phyloP scores from a whole-genome alignment of 2,797 vertebrate genomes.

The Platyrinchus mystaceus region DNA sequence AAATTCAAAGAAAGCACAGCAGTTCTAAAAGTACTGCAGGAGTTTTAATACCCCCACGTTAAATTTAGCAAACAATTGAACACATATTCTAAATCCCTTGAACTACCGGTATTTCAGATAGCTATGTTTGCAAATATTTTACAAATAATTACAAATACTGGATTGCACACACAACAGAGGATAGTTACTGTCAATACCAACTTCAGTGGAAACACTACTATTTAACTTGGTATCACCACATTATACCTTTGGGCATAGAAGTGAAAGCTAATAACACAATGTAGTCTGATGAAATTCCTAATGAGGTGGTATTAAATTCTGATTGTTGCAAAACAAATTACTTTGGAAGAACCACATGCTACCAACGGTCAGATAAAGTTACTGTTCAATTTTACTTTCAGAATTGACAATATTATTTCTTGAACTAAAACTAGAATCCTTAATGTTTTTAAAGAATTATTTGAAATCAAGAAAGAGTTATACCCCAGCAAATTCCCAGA shows the following conservation, averaged over 20 bases:
- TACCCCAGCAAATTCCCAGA: neutral
- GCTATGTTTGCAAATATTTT: neutral
- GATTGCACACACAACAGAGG: neutral
- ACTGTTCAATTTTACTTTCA: neutral
- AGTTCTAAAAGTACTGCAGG: neutral
- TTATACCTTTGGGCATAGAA: neutral
- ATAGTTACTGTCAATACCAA: neutral
- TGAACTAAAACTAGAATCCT: neutral
- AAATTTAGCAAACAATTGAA: neutral
- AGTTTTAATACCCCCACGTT: rapidly evolving
- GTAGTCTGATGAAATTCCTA: neutral
- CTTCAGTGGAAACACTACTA: neutral
- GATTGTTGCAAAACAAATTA: neutral
- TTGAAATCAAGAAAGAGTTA: neutral
- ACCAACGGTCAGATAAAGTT: neutral
- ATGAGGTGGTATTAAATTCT: neutral
- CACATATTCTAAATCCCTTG: neutral
- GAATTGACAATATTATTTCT: neutral
- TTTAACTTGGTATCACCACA: neutral
- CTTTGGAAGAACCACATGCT: neutral
- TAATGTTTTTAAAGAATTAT: neutral
- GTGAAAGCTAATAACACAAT: neutral
- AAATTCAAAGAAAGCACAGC: neutral
- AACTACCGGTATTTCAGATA: neutral
- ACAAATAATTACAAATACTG: neutral